These are phyloP conservation scores for Spea bombifrons DNA, from an alignment of 2,113 vertebrate genomes.

Conservation along the genomic window DNA sequence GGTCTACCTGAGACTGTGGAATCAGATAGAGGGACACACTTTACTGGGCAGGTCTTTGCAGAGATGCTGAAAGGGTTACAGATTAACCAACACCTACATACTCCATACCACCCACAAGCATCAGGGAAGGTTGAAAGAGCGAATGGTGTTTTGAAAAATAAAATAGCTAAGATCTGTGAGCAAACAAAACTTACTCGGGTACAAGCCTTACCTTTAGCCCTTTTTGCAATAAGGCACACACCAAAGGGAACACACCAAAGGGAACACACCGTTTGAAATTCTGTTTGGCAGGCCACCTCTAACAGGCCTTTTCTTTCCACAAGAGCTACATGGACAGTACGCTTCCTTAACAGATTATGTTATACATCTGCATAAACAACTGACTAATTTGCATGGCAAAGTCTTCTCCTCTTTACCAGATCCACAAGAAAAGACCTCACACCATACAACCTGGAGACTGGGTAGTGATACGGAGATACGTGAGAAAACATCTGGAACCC, in stretches of 20 bases:
- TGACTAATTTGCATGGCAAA: slow-evolving; percentile 4
- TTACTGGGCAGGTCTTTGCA: slow-evolving; percentile 9
- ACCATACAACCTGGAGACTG: background rate
- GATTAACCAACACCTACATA: background rate
- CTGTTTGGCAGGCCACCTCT: no score
- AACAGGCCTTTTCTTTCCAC: no score
- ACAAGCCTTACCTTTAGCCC: no score
- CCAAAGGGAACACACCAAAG: background rate
- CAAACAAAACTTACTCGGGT: background rate
- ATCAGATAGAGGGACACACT: background rate
- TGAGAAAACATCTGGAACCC: background rate
- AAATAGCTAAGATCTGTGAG: background rate
- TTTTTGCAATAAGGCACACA: background rate
- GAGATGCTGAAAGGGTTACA: background rate
- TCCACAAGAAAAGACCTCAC: background rate
- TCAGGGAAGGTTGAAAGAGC: background rate
- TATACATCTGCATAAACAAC: background rate
- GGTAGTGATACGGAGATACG: background rate
- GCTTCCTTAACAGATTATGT: background rate
- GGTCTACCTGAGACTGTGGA: background rate
- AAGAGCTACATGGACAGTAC: background rate
- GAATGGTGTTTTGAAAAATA: background rate
- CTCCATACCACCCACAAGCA: background rate
- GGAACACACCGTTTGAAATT: background rate
- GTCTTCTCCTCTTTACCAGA: slow-evolving; percentile 6